Evolutionary conservation across 2,888 invertebrate genomes (phyloP).

Genomic region (Phyllotreta striolata): DNA sequence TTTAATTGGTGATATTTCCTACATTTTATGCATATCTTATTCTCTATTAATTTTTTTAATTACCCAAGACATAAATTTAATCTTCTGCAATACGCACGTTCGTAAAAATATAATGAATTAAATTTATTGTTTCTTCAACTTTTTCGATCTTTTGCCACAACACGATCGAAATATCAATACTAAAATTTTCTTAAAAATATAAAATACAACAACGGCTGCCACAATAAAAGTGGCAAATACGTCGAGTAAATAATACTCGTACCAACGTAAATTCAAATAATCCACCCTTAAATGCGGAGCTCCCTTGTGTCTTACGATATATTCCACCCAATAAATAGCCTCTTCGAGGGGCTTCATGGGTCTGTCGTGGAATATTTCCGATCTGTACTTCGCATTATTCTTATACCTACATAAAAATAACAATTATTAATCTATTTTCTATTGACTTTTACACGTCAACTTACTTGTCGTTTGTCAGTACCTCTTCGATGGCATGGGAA

Average conservation of each 20-base stretch:
- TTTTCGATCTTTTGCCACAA: background rate
- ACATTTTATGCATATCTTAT: too few relatives aligned
- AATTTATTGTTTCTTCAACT: conserved; percentile 16
- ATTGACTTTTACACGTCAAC: background rate
- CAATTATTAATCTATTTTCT: background rate
- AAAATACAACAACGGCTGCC: conserved; percentile 10
- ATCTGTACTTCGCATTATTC: conserved; percentile 42
- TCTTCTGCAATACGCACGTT: too few relatives aligned
- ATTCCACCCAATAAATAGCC: conserved; percentile 50
- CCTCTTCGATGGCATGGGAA: conserved; percentile 45
- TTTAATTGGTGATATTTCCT: too few relatives aligned
- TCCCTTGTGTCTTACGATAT: conserved; percentile 49
- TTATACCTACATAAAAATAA: conserved; percentile 40
- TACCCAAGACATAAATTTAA: too few relatives aligned
- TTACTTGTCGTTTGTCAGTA: conserved; percentile 52
- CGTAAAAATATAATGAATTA: too few relatives aligned
- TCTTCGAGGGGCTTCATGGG: conserved; percentile 45
- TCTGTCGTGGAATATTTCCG: conserved; percentile 47
- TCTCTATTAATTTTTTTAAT: too few relatives aligned
- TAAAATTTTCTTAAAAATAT: conserved; percentile 14
- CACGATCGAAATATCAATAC: background rate
- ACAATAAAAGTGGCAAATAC: conserved; percentile 35
- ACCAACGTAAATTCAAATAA: conserved; percentile 45
- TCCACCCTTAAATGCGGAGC: conserved; percentile 48
- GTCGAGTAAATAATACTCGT: conserved; percentile 49